phyloP scores from a whole-genome alignment of 2,888 invertebrate species.

The Chelonus formosanus region DNA sequence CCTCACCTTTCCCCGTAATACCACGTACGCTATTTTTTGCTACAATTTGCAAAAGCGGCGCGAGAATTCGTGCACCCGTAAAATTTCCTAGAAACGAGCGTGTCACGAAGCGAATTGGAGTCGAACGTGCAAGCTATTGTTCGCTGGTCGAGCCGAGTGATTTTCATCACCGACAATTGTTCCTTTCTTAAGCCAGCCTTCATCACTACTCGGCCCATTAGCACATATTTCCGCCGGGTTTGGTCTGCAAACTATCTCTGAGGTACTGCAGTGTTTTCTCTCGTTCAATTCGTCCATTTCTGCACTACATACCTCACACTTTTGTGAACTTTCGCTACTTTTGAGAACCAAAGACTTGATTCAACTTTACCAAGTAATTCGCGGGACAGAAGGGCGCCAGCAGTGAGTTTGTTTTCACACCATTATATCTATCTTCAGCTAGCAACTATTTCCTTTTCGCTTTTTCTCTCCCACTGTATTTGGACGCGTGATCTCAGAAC shows the following conservation, averaged over 20 bases:
- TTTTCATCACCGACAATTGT: constrained; percentile 57
- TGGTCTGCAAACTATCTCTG: constrained; percentile 31
- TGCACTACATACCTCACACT: neutral
- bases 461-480: constrained; percentile 4
- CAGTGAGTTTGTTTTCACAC: constrained; percentile 30
- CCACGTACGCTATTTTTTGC: constrained; percentile 37
- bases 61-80: constrained; percentile 27
- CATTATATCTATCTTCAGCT: constrained; percentile 20
- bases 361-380: constrained; percentile 31
- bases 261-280: constrained; percentile 24
- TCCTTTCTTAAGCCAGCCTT: constrained; percentile 42
- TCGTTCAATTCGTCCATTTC: neutral
- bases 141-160: constrained; percentile 45
- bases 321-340: constrained; percentile 9
- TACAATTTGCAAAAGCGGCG: constrained; percentile 35
- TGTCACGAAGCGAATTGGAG: constrained; percentile 40
- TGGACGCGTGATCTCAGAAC: constrained; percentile 27
- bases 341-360: constrained; percentile 5
- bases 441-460: neutral
- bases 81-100: constrained; percentile 33
- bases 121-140: constrained; percentile 43
- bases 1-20: constrained; percentile 1
- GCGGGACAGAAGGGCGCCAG: constrained; percentile 15
- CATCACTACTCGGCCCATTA: constrained; percentile 36
- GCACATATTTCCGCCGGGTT: constrained; percentile 34